phyloP scores from a whole-genome alignment of 2,888 invertebrate species.

The Tricholauxania praeusta region DNA sequence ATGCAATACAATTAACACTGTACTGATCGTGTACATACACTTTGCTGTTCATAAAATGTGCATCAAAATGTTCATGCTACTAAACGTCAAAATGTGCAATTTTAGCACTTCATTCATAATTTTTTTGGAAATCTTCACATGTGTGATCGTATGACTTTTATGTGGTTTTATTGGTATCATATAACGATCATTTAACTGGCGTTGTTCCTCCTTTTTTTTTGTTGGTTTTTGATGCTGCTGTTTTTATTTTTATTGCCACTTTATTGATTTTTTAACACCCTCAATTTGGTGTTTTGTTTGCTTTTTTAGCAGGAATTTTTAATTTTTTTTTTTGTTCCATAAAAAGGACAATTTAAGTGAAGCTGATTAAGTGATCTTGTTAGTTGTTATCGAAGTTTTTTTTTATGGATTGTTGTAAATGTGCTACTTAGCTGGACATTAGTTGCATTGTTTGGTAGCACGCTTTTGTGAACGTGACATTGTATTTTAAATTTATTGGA shows the following conservation, averaged over 20 bases:
- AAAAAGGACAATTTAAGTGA: neutral
- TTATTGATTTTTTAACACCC: slow-evolving; percentile 10
- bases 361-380: slow-evolving; percentile 28
- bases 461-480: neutral
- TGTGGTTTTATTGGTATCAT: slow-evolving; percentile 28
- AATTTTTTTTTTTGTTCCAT: neutral
- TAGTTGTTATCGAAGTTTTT: neutral
- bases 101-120: slow-evolving; percentile 28
- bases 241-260: slow-evolving; percentile 13
- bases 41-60: slow-evolving; percentile 3
- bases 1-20: neutral
- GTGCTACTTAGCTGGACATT: slow-evolving; percentile 15
- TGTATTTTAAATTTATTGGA: neutral
- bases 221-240: neutral
- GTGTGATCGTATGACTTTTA: neutral
- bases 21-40: neutral
- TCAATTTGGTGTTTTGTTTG: slow-evolving; percentile 17
- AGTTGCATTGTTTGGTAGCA: neutral
- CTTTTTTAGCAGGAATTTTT: neutral
- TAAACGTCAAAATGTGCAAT: slow-evolving; percentile 19
- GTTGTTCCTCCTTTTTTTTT: neutral
- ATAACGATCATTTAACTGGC: neutral
- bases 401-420: slow-evolving; percentile 17
- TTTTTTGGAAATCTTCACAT: neutral
- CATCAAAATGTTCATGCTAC: neutral